Evolutionary conservation across 2,888 invertebrate species (phyloP).

Genomic region (Eurois occulta): DNA sequence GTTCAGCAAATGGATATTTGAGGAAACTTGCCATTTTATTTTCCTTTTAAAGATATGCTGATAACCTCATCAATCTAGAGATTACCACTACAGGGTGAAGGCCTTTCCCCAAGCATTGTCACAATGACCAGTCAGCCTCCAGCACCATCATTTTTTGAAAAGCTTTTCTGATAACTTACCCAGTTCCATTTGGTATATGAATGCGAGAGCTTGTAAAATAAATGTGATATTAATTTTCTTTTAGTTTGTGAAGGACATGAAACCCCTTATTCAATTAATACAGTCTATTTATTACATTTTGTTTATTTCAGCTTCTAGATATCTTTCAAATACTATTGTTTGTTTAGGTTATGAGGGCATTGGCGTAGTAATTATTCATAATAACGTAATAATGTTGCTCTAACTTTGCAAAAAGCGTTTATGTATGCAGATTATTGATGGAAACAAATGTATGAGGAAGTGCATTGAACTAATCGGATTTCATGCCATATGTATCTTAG

Average conservation of each 20-base stretch:
- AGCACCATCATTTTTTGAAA: not conserved
- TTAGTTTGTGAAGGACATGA: not conserved
- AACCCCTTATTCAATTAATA: not conserved
- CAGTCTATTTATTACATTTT: not conserved
- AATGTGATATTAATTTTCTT: constrained; percentile 59
- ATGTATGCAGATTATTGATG: not conserved
- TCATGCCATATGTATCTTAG: not conserved
- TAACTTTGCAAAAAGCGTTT: not conserved
- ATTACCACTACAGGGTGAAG: not conserved
- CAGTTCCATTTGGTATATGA: constrained; percentile 96
- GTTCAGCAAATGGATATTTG: not conserved
- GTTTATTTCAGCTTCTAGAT: not conserved
- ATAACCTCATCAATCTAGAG: not conserved
- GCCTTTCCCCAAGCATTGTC: not conserved
- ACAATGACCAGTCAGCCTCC: not conserved
- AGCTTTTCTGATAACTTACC: constrained; percentile 90
- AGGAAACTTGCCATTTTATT: not conserved
- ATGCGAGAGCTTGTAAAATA: constrained; percentile 96
- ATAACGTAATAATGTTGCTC: not conserved
- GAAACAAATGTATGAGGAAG: not conserved
- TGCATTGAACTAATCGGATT: not conserved
- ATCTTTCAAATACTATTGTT: not conserved
- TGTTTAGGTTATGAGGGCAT: not conserved
- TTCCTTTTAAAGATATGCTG: not conserved
- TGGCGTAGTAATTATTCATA: not conserved